phyloP scores from a whole-genome alignment of 2,797 vertebrate species.

The Lithobates sylvaticus region DNA sequence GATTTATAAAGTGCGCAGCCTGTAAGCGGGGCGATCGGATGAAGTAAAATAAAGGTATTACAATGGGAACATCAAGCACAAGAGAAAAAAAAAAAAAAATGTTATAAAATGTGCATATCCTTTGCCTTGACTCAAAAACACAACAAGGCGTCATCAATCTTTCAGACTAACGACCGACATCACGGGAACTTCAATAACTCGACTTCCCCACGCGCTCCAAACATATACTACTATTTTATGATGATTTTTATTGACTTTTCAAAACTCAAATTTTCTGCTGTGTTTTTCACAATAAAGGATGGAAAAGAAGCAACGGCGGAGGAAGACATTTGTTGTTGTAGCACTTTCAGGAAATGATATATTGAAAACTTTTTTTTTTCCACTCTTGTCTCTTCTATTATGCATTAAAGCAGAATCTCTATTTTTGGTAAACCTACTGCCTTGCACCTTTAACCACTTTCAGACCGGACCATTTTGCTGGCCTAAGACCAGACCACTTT shows the following conservation, averaged over 20 bases:
- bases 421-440: no score
- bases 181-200: constrained; percentile 50
- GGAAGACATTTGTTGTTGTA: neutral
- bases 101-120: constrained; percentile 50
- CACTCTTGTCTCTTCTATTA: neutral
- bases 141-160: constrained; percentile 55
- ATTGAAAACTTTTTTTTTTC: neutral
- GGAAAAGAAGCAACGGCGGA: constrained; percentile 18
- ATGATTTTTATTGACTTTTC: constrained; percentile 56
- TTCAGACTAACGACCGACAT: constrained; percentile 46
- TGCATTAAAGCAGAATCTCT: neutral
- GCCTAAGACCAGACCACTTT: no score
- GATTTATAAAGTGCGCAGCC: neutral
- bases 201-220: constrained; percentile 22
- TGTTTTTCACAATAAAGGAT: constrained; percentile 21
- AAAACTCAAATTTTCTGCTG: constrained; percentile 48
- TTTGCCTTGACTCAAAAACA: constrained; percentile 26
- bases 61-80: constrained; percentile 33
- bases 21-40: neutral
- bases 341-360: neutral
- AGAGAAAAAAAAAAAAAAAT: constrained; percentile 15
- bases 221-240: constrained; percentile 43
- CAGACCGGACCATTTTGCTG: no score
- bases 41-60: constrained; percentile 25
- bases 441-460: no score